Percentiles rank a stretch among this genome's conserved stretches.
Evolutionary conservation across 2,888 invertebrate genomes (phyloP).

Genomic region (Campoplex capitator): DNA sequence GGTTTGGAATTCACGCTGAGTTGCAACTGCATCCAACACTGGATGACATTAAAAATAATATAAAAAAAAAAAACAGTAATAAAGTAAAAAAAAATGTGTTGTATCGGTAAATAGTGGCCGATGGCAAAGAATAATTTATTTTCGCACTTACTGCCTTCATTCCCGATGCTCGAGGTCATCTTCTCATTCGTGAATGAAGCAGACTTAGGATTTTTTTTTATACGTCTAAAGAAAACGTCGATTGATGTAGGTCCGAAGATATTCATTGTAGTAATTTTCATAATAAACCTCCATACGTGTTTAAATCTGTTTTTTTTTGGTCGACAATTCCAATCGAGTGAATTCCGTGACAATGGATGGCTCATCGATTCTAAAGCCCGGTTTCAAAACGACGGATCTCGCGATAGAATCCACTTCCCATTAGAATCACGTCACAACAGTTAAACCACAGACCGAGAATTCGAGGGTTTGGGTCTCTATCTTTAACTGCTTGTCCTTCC

Average conservation of each 20-base stretch:
- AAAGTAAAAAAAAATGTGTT: conserved; percentile 10
- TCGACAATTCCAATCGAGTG: conserved; percentile 3
- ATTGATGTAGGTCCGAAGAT: background rate
- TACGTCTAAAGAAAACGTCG: background rate
- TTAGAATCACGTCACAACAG: conserved; percentile 1
- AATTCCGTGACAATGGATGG: background rate
- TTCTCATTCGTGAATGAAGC: conserved; percentile 17
- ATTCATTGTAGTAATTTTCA: background rate
- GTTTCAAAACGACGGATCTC: background rate
- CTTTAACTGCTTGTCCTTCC: conserved; percentile 24
- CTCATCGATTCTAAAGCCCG: background rate
- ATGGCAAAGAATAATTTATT: conserved; percentile 20
- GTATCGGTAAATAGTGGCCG: conserved; percentile 12
- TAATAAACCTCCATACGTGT: background rate
- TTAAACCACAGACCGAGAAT: background rate
- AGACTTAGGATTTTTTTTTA: background rate
- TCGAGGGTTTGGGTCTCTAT: background rate
- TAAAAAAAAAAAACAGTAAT: background rate
- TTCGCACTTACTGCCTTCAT: conserved; percentile 17
- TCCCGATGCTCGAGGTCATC: conserved; percentile 10
- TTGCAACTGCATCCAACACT: conserved; percentile 39
- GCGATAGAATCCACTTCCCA: background rate
- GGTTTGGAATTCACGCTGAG: conserved; percentile 53
- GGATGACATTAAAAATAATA: conserved; percentile 34
- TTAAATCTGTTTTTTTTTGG: background rate